Evolutionary conservation across 2,797 vertebrate species (phyloP), one percentile per base, ranked within the genome.

Genomic region (Takifugu rubripes): DNA sequence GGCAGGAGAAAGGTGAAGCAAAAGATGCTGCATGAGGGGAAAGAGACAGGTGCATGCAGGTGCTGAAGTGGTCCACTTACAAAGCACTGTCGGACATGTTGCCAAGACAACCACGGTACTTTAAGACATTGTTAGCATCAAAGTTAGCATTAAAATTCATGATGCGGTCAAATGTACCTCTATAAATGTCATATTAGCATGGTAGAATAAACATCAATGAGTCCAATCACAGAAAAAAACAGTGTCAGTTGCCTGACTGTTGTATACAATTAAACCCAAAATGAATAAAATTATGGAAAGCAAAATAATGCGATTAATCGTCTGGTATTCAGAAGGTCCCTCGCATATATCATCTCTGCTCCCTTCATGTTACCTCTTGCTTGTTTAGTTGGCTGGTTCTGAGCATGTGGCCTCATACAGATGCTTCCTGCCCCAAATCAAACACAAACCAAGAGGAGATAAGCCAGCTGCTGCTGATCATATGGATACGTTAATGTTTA

Each of bases 381-480:
- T 40, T 25, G 29, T 70, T 53, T 56, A 25, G 29, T 11, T 25
- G 33, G 46, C 25, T 47, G 43, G 16, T 33, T 4, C 31, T 8
- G 14, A 15, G 4, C 24, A 26, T 49, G 36, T 31, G 26, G 7
- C 48, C 42, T 49, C 50, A 53, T 44, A 24, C 53, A 45, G 9
- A 29, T 49, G 29, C 17, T 49, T 6, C 25, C 2, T 26, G 5
- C 25, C 1, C n/a, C 31, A 25, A 58, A 52, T 47, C 5, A 52
- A 29, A 52, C 55, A 16, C 33, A 44, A 15, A 40, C 14, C 47
- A 43, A 14, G 49, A 25, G 27, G 15, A 25, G 45, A 44, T 59
- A 49, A 66, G 26, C 46, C 50, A 53, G 49, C 43, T 48, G 62
- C 17, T 21, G 17, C 46, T 48, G 10, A 48, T 8, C 46, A 24